Percentiles rank a stretch among this genome's conserved stretches.
Evolutionary conservation across 2,797 vertebrate species (phyloP).

Genomic region (Silurus lanzhouensis): DNA sequence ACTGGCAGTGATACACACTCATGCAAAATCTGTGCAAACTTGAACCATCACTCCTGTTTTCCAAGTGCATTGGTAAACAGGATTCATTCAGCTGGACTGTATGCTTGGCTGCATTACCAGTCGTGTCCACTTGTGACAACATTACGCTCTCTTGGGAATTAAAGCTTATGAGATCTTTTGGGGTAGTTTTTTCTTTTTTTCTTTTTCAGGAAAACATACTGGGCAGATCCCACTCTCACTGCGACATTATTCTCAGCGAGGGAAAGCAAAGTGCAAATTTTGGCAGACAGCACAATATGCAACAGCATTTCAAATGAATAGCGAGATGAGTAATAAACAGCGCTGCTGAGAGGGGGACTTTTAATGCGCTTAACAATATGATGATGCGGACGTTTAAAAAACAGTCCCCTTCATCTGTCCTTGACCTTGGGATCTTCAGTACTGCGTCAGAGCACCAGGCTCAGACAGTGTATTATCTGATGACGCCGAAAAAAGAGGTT

Average conservation of each 20-base stretch:
- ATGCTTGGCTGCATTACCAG: constrained; percentile 14
- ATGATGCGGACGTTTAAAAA: constrained; percentile 1
- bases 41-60: constrained; percentile 13
- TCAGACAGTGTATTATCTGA: neutral
- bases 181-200: neutral
- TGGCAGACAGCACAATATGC: neutral
- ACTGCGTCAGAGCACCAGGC: neutral
- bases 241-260: neutral
- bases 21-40: neutral
- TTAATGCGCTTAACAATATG: constrained; percentile 18
- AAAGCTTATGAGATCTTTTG: neutral
- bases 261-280: neutral
- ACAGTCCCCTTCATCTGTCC: neutral
- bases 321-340: constrained; percentile 11
- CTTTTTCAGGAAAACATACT: neutral
- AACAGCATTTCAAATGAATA: constrained; percentile 14
- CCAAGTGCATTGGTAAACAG: constrained; percentile 40
- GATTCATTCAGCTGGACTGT: constrained; percentile 25
- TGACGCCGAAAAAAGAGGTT: constrained; percentile 4
- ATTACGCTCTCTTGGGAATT: neutral
- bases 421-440: constrained; percentile 39
- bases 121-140: neutral
- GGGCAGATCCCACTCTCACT: neutral
- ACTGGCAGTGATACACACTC: neutral
- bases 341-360: neutral